Evolutionary conservation across 2,888 invertebrate genomes (phyloP), one percentile per base, ranked within the genome.

Genomic region (Lepetodrilus schrolli): DNA sequence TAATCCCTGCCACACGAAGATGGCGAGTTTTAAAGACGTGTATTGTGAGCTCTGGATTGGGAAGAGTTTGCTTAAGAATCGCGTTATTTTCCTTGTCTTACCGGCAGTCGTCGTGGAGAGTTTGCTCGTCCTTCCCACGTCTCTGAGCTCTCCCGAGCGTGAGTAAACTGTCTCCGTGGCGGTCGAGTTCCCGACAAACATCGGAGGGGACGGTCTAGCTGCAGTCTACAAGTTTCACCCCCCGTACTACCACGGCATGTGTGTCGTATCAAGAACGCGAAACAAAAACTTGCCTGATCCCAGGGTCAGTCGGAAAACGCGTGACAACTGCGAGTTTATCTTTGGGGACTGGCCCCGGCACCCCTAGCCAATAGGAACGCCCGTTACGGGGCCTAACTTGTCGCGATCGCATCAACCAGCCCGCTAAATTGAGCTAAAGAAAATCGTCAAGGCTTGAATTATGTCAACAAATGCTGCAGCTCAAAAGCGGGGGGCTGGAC

Each of bases 261-360:
- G 73, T 38, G 30, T 48, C 58, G 47, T 43, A 51, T 74, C 73
- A 34, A n/a, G 51, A 38, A 51, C 26, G 48, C 58, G 69, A 74
- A 69, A 74, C 73, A 74, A 74, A 74, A 74, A 73, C 69, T 74
- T 48, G 38, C 23, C 37, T 70, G 70, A 74, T 70, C 69, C 65
- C 13, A 17, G 23, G 70, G 58, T 74, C 68, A 30, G n/a, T n/a
- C 43, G 13, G 48, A 30, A 51, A 70, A 74, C 69, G 58, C 73
- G 69, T 51, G 73, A 48, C 73, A 68, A 48, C 21, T 38, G 34
- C 43, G 10, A 66, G 51, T 73, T 73, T 73, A 73, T 68, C 68
- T 68, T 68, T 43, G n/a, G 68, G 43, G 68, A 43, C 68, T 26
- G 68, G 7, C 5, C 23, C 7, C 30, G 23, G 43, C n/a, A n/a